Conservation (phyloP, 1,140 invertebrate genomes). For the Halesus radiatus region DNA sequence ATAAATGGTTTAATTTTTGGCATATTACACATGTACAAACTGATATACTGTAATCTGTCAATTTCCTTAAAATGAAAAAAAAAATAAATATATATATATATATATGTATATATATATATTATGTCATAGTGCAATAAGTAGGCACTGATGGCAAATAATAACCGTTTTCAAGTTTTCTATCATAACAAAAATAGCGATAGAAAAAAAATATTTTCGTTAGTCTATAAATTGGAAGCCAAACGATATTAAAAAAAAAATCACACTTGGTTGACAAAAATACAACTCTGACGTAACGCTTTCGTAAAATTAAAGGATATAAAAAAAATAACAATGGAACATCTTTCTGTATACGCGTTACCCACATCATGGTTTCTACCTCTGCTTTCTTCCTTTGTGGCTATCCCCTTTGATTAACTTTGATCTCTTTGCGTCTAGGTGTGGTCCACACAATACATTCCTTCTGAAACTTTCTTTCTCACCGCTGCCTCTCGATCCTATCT, state of each 20-base stretch:
- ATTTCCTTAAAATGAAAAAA: too few relatives aligned
- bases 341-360: constrained; percentile 16
- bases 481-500: constrained; percentile 18
- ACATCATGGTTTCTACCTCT: constrained; percentile 12
- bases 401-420: constrained; percentile 58
- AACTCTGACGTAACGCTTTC: neutral
- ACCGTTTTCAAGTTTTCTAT: too few relatives aligned
- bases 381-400: constrained; percentile 57
- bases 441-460: constrained; percentile 23
- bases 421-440: constrained; percentile 44
- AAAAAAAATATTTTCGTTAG: too few relatives aligned
- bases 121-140: too few relatives aligned
- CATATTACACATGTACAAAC: too few relatives aligned
- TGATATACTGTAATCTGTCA: too few relatives aligned
- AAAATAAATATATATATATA: too few relatives aligned
- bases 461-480: constrained; percentile 16
- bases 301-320: neutral
- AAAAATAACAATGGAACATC: neutral
- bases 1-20: too few relatives aligned
- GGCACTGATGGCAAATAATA: too few relatives aligned
- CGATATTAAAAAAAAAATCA: neutral
- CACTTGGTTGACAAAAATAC: too few relatives aligned
- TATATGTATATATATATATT: too few relatives aligned
- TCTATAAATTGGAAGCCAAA: neutral
- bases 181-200: too few relatives aligned